phyloP scores from a whole-genome alignment of 1,140 invertebrate species.

The Ooceraea biroi region DNA sequence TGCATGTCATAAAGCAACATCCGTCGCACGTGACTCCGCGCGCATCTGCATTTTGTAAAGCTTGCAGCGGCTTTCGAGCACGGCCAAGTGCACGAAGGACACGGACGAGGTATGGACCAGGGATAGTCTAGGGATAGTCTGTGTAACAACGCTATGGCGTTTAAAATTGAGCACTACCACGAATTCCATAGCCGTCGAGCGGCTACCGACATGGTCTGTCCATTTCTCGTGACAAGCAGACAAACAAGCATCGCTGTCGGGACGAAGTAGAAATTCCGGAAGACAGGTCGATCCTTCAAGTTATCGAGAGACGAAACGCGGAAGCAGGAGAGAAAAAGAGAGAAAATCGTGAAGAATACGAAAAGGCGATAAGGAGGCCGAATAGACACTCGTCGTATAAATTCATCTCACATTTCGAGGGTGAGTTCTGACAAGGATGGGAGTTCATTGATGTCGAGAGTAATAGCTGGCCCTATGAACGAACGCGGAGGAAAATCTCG shows the following conservation, averaged over 20 bases:
- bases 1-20: slow-evolving; percentile 53
- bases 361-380: slow-evolving; percentile 32
- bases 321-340: neutral
- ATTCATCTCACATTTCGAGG: slow-evolving; percentile 66
- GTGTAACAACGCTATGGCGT: neutral
- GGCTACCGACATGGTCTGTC: slow-evolving; percentile 65
- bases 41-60: slow-evolving; percentile 52
- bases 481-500: slow-evolving; percentile 17
- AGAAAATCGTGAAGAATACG: neutral
- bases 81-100: neutral
- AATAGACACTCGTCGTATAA: slow-evolving; percentile 67
- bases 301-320: slow-evolving; percentile 32
- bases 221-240: slow-evolving; percentile 69
- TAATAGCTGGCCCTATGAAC: slow-evolving; percentile 30
- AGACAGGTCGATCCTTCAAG: slow-evolving; percentile 66
- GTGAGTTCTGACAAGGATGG: slow-evolving; percentile 64
- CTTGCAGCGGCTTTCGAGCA: slow-evolving; percentile 26
- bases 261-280: slow-evolving; percentile 65
- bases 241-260: slow-evolving; percentile 68
- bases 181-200: slow-evolving; percentile 61
- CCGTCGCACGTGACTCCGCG: slow-evolving; percentile 22
- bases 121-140: neutral
- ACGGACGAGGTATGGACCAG: neutral
- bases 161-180: slow-evolving; percentile 27
- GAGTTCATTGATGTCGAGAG: slow-evolving; percentile 46